Evolutionary conservation across 2,888 invertebrate genomes (phyloP).

Genomic region (Escarpia spicata): DNA sequence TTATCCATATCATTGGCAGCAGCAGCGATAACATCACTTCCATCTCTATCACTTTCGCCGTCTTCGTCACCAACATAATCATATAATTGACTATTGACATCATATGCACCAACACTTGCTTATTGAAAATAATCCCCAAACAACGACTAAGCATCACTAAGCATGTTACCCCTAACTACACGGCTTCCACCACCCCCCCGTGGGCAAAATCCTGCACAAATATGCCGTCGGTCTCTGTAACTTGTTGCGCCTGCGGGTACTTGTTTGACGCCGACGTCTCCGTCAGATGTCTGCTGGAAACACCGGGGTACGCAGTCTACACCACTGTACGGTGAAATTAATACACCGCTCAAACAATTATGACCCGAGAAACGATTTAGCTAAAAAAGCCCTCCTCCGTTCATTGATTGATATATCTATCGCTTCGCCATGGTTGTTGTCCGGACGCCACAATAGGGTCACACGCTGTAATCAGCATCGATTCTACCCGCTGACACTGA

Average conservation of each 20-base stretch:
- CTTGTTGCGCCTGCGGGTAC: not conserved
- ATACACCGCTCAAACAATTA: not conserved
- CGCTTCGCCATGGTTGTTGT: not conserved
- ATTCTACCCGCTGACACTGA: not conserved
- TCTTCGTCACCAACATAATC: too few species aligned
- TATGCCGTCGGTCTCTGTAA: not conserved
- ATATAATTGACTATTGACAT: too few species aligned
- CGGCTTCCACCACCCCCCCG: not conserved
- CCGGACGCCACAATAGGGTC: not conserved
- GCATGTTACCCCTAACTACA: not conserved
- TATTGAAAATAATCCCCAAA: too few species aligned
- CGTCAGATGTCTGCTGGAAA: not conserved
- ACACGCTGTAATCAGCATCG: not conserved
- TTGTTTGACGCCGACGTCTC: not conserved
- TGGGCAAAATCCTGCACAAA: not conserved
- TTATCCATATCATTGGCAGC: not conserved
- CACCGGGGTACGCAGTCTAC: not conserved
- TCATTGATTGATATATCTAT: slow-evolving; percentile 4
- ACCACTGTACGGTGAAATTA: not conserved
- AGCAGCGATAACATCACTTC: too few species aligned
- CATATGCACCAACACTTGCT: too few species aligned
- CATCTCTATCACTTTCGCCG: too few species aligned
- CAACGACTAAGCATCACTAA: not conserved
- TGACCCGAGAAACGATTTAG: not conserved
- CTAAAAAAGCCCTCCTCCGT: not conserved